These are phyloP conservation scores for Kryptolebias ocellatus DNA, from an alignment of 2,797 vertebrate genomes.

Conservation along the genomic window DNA sequence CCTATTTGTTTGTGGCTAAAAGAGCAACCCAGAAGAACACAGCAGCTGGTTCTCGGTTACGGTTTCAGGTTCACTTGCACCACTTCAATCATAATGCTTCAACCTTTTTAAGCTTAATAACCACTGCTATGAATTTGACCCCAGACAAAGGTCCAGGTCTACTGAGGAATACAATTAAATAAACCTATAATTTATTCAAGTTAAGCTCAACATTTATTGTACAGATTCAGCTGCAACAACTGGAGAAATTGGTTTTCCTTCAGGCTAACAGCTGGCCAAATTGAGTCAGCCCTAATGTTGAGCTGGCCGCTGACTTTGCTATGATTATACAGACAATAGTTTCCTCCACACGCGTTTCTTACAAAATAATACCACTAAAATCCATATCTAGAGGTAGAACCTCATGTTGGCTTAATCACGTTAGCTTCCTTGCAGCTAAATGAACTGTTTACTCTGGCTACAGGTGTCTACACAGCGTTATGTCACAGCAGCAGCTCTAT, in stretches of 20 bases:
- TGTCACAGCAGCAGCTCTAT: slow-evolving; percentile 25
- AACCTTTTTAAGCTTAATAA: too few species aligned
- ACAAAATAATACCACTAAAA: not conserved
- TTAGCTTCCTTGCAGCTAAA: slow-evolving; percentile 13
- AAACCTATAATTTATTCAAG: not conserved
- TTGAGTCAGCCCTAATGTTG: not conserved
- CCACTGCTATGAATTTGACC: too few species aligned
- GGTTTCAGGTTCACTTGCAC: not conserved
- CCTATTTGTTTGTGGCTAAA: slow-evolving; percentile 52
- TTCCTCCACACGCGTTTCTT: not conserved
- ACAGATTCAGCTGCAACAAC: not conserved
- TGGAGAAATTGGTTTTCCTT: slow-evolving; percentile 7
- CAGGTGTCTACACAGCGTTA: slow-evolving; percentile 56
- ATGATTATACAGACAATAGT: not conserved
- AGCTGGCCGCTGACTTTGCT: not conserved
- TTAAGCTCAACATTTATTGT: not conserved
- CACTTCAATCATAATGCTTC: not conserved
- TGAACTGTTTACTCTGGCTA: slow-evolving; percentile 59
- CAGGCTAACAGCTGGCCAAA: slow-evolving; percentile 42
- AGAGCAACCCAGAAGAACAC: slow-evolving; percentile 6
- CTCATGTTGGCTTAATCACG: not conserved
- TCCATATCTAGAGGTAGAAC: not conserved
- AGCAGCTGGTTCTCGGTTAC: slow-evolving; percentile 72
- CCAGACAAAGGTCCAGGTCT: not conserved
- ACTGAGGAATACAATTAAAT: not conserved